Base-by-base conservation (phyloP, 2,113 vertebrate genomes). In the Epinephelus lanceolatus region DNA sequence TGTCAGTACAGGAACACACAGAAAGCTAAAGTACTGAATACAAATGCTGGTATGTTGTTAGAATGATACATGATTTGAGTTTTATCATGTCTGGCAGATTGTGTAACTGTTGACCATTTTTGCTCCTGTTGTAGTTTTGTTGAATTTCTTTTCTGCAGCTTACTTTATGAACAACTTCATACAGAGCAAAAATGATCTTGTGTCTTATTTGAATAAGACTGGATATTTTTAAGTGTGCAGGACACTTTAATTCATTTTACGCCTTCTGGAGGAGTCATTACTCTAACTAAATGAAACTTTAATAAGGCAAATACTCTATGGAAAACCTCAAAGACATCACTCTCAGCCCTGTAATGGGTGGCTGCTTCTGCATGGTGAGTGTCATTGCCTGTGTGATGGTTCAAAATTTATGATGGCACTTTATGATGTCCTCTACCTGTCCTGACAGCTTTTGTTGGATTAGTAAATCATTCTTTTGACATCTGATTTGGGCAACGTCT, bases 211-310 rank as follows among this genome's bases (percentile, higher is more conserved):
- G 19, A 59, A 33, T 68, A 66, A 65, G 52, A 62, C 53, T 49
- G 60, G 11, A 25, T 19, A 13, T 57, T 55, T 53, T 4, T 45
- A 56, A 53, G 15, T 23, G 71, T 53, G 51, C 53, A n/a, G 17
- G 56, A 62, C 21, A 56, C 51, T 30, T 66, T 3, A 40, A 63
- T 9, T 65, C 27, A 33, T 74, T 12, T 25, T 47, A 45, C 51
- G n/a, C 47, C 56, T 42, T 78, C 59, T 73, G 49, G 6, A 42
- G 6, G 27, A 71, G 45, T 71, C 30, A 82, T 53, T 59, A 21
- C 27, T 66, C 25, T 65, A 83, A 77, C 76, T 76, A 82, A 82
- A 87, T 80, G 7, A 67, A 77, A 81, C 19, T 62, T 80, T 65
- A 51, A 83, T 83, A 47, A 75, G 18, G 25, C n/a, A 86, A 86